Evolutionary conservation across 2,888 invertebrate species (phyloP).

Genomic region (Aporophyla nigra): DNA sequence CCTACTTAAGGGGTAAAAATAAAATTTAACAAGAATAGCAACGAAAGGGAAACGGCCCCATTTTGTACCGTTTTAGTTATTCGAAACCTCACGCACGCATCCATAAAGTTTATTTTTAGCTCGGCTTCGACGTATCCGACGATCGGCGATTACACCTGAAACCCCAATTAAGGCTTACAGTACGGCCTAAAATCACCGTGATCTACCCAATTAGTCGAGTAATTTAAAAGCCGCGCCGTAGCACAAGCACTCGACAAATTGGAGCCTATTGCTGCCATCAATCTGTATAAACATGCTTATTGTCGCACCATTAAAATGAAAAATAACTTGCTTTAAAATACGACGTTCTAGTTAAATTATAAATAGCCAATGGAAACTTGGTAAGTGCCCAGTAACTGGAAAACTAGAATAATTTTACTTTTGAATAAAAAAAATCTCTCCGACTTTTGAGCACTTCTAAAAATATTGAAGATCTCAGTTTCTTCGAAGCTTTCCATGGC

Average conservation of each 20-base stretch:
- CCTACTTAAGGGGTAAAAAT: slow-evolving; percentile 80
- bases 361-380: slow-evolving; percentile 44
- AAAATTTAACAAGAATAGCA: slow-evolving; percentile 82
- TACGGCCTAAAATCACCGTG: slow-evolving; percentile 78
- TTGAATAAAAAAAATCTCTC: slow-evolving; percentile 9
- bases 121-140: slow-evolving; percentile 81
- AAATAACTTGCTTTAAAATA: slow-evolving; percentile 53
- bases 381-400: slow-evolving; percentile 28
- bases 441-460: slow-evolving; percentile 11
- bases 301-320: slow-evolving; percentile 66
- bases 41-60: slow-evolving; percentile 88
- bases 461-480: background rate
- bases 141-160: slow-evolving; percentile 83
- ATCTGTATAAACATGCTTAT: slow-evolving; percentile 75
- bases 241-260: slow-evolving; percentile 76
- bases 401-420: slow-evolving; percentile 28
- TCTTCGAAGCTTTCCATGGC: background rate
- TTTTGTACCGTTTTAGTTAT: slow-evolving; percentile 81
- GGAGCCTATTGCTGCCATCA: slow-evolving; percentile 72
- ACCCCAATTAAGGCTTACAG: slow-evolving; percentile 83
- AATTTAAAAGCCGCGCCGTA: slow-evolving; percentile 70
- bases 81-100: slow-evolving; percentile 85
- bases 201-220: slow-evolving; percentile 79
- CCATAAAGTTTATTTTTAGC: slow-evolving; percentile 88
- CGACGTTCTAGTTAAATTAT: slow-evolving; percentile 39